Evolutionary conservation across 2,113 vertebrate genomes (phyloP), one percentile per base, ranked within the genome.

Genomic region (Gobius niger): DNA sequence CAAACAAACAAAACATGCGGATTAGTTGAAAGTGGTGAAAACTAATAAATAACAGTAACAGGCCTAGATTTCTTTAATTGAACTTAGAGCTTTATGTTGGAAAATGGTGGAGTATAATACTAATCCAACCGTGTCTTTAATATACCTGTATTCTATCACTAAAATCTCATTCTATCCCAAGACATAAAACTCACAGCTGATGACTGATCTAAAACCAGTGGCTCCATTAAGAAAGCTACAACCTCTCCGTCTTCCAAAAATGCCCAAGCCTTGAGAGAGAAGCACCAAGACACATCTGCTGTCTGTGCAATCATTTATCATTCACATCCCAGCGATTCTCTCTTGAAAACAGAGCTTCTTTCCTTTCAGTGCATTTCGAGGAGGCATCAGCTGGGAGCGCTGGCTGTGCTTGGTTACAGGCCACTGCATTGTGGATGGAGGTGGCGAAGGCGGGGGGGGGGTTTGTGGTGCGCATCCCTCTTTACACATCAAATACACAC

Each of bases 331-430:
- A 82, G 75, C 86, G 88, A 63, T 74, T 66, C 76, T 66, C 78
- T 47, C 73, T 81, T 50, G 16, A 81, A 79, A 50, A 82, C 19
- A 68, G 62, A 62, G 42, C 75, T 62, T 64, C 63, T 68, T 68
- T 62, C 16, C 16, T 16, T 70, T 67, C 71, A 24, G 61, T 81
- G 49, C 65, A 53, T 81, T 61, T 51, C 4, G 72, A 74, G 85
- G 83, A 74, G 84, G 83, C 51, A 82, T 82, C 89, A 88, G 87
- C 86, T 90, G 89, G 77, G 15, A 73, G 47, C 65, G 81, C 50
- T 49, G 67, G 81, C 69, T 75, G 62, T 63, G 80, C 13, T 77
- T 80, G 8, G 83, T 75, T 73, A 44, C 88, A 83, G 85, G 79
- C 87, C 84, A 72, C 66, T 16, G 85, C 87, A 19, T 70, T 49